Evolutionary conservation across 2,113 vertebrate genomes (phyloP).

Genomic region (Pluvialis apricaria): DNA sequence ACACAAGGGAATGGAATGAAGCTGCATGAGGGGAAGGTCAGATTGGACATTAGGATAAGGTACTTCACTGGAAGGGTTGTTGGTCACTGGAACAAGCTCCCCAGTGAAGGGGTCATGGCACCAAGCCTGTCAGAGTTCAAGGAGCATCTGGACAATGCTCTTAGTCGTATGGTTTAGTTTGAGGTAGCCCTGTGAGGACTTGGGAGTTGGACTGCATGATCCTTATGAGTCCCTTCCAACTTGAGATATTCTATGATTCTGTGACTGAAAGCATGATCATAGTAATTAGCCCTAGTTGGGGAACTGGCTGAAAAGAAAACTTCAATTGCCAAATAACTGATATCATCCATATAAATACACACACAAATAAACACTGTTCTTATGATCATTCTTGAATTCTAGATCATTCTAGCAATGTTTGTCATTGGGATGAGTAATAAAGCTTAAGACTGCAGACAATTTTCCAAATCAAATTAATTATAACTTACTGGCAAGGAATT

Average conservation of each 20-base stretch:
- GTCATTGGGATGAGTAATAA: neutral
- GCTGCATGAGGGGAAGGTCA: neutral
- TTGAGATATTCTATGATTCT: neutral
- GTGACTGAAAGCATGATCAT: neutral
- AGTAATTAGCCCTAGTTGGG: neutral
- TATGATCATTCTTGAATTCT: neutral
- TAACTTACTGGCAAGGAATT: neutral
- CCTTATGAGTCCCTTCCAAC: neutral
- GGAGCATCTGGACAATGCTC: rapidly evolving
- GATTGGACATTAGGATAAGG: neutral
- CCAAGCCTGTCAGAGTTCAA: neutral
- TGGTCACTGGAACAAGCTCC: rapidly evolving
- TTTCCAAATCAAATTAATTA: neutral
- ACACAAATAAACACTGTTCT: neutral
- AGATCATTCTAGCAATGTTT: neutral
- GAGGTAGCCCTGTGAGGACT: neutral
- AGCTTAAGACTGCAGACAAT: neutral
- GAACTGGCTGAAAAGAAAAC: neutral
- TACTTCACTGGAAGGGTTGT: neutral
- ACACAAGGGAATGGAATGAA: neutral
- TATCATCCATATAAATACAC: neutral
- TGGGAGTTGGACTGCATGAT: neutral
- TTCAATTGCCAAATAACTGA: neutral
- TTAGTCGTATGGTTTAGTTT: neutral
- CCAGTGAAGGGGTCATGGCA: neutral